Evolutionary conservation across 2,113 vertebrate genomes (phyloP), one percentile per base, ranked within the genome.

Genomic region (Zingel zingel): DNA sequence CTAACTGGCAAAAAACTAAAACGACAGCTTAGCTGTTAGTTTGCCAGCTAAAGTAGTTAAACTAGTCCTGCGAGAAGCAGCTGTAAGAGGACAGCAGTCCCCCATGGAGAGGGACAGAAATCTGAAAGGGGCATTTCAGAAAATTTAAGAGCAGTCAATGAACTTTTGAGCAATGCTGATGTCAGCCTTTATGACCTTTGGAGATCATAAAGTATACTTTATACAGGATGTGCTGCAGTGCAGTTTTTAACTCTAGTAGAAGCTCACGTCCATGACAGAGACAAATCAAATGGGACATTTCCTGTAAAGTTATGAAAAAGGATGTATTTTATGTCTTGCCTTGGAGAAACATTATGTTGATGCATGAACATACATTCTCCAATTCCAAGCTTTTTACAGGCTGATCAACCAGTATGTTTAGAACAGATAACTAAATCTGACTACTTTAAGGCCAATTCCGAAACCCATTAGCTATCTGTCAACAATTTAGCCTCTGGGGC

Each of bases 151-250:
- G 51, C 81, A 56, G 75, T 69, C 77, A 18, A 16, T 80, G 83
- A 84, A 81, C 68, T 73, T 89, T 81, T 90, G 85, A 90, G 87
- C 85, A 85, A 90, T 86, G 83, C 81, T 76, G 76, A 83, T 79
- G 81, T 90, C 89, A 81, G 58, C 59, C 13, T 87, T 91, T 85
- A 89, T 77, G 68, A 82, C 58, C 36, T 61, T 45, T 30, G 56
- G 56, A 67, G 23, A 81, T 70, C 83, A 71, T 86, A 81, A 86
- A 90, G 59, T 36, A 23, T 15, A 59, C 68, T 63, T 75, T 58
- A 61, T 30, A 45, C 62, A 74, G 81, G 36, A 67, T 72, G 57
- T 27, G 69, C 69, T 79, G 62, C 48, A 21, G 18, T 70, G 43
- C 68, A 57, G 70, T 43, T 57, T 69, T 81, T 27, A 23, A 68